Percentiles rank a stretch among this genome's conserved stretches.
Evolutionary conservation across 1,140 invertebrate genomes (phyloP).

Genomic region (Aphis gossypii): DNA sequence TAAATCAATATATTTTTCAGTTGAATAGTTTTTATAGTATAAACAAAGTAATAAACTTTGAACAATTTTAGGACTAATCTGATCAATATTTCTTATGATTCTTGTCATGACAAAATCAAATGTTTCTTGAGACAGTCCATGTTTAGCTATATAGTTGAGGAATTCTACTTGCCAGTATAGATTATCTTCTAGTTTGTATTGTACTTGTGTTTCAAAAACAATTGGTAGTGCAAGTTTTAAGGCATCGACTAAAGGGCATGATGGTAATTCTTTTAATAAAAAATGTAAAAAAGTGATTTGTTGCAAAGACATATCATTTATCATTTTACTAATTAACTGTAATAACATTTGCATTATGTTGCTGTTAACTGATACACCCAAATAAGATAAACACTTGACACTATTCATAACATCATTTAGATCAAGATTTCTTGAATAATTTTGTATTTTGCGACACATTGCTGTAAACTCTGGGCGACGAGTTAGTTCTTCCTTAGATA

Average conservation of each 20-base stretch:
- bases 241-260: slow-evolving; percentile 69
- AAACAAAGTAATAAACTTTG: slow-evolving; percentile 25
- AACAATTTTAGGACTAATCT: not conserved
- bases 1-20: slow-evolving; percentile 40
- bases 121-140: slow-evolving; percentile 65
- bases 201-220: slow-evolving; percentile 70
- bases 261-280: slow-evolving; percentile 65
- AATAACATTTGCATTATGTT: slow-evolving; percentile 70
- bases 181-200: slow-evolving; percentile 67
- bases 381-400: slow-evolving; percentile 68
- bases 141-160: slow-evolving; percentile 65
- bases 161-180: slow-evolving; percentile 66
- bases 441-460: slow-evolving; percentile 67
- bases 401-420: slow-evolving; percentile 67
- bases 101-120: slow-evolving; percentile 59
- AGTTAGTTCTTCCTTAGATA: slow-evolving; percentile 61
- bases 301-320: slow-evolving; percentile 69
- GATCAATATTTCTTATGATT: slow-evolving; percentile 52
- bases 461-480: slow-evolving; percentile 64
- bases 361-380: slow-evolving; percentile 68
- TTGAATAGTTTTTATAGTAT: slow-evolving; percentile 3
- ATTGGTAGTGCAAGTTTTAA: slow-evolving; percentile 70
- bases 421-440: slow-evolving; percentile 66
- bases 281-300: slow-evolving; percentile 71
- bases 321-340: slow-evolving; percentile 69